A percentile compares a stretch with the other conserved stretches of the same genome.
Evolutionary conservation across 2,113 vertebrate genomes (phyloP).

Genomic region (Bubo scandiacus): DNA sequence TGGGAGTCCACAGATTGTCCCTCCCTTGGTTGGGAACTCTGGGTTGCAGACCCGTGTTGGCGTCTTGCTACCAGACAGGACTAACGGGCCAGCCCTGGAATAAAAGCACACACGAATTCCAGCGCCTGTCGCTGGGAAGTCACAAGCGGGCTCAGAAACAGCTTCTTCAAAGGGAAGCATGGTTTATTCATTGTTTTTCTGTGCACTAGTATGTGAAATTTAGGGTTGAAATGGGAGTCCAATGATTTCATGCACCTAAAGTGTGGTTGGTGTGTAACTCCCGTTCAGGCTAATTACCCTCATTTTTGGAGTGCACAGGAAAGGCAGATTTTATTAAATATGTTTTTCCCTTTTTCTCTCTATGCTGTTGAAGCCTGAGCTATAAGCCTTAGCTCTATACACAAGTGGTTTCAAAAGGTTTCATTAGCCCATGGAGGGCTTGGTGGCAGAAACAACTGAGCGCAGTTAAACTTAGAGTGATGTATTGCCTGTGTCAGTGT

Average conservation of each 20-base stretch:
- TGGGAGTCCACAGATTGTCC: background rate
- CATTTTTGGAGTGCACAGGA: background rate
- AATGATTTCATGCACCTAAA: background rate
- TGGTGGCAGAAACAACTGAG: background rate
- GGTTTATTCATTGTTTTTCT: background rate
- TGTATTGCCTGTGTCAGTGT: background rate
- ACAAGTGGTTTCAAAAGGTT: background rate
- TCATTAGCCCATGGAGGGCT: background rate
- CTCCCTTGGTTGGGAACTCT: background rate
- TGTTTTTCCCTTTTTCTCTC: background rate
- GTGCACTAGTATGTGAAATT: background rate
- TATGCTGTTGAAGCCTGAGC: background rate
- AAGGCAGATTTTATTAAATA: background rate
- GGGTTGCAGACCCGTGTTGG: background rate
- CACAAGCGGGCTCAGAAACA: background rate
- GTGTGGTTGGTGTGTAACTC: accelerated
- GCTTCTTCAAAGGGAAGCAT: background rate
- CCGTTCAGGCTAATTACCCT: background rate
- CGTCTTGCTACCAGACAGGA: background rate
- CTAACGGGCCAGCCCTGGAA: background rate
- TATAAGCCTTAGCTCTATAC: background rate
- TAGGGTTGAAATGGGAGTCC: background rate
- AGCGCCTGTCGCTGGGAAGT: background rate
- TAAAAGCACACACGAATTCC: background rate
- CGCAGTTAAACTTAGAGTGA: background rate